A percentile compares a stretch with the other conserved stretches of the same genome.
Evolutionary conservation across 1,140 invertebrate species (phyloP).

Genomic region (Drosophila jambulina): DNA sequence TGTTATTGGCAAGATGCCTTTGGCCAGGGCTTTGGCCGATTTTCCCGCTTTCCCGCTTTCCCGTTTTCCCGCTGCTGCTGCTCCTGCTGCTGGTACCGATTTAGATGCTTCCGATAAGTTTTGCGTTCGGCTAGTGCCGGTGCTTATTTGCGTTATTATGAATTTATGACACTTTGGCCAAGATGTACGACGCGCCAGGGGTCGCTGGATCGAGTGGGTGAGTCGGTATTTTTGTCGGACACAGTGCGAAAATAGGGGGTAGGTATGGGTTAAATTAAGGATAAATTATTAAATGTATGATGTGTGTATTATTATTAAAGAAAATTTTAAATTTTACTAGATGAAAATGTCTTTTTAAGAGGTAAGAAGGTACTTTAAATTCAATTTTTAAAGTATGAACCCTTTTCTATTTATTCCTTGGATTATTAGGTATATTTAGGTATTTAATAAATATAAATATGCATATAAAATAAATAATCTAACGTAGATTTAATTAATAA

Average conservation of each 20-base stretch:
- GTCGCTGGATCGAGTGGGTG: slow-evolving; percentile 32
- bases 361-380: too few species aligned
- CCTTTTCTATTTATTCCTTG: too few species aligned
- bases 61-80: background rate
- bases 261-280: too few species aligned
- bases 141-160: slow-evolving; percentile 83
- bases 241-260: background rate
- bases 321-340: too few species aligned
- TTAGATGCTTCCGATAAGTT: slow-evolving; percentile 76
- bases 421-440: too few species aligned
- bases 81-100: slow-evolving; percentile 43
- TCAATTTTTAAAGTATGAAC: too few species aligned
- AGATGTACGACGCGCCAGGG: slow-evolving; percentile 48
- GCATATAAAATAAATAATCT: too few species aligned
- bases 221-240: slow-evolving; percentile 9
- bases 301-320: too few species aligned
- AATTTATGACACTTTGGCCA: slow-evolving; percentile 77
- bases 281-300: too few species aligned
- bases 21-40: slow-evolving; percentile 36
- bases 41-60: slow-evolving; percentile 8
- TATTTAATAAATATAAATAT: too few species aligned
- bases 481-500: too few species aligned
- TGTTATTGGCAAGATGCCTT: slow-evolving; percentile 75
- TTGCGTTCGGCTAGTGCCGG: slow-evolving; percentile 53
- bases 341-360: too few species aligned